Conservation (phyloP, 2,888 invertebrate species). For the Serripes groenlandicus region DNA sequence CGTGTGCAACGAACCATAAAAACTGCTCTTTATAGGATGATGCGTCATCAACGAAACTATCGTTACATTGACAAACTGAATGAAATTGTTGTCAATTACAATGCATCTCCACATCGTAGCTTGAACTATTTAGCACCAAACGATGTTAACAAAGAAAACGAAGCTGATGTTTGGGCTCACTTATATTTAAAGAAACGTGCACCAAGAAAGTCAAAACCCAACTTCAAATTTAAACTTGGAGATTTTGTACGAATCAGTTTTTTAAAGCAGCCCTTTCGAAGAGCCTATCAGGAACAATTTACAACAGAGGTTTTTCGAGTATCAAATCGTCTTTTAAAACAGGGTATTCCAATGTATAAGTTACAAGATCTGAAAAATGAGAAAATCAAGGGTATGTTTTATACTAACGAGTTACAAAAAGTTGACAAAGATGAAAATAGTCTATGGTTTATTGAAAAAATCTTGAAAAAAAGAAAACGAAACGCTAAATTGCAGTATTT, state of each 20-base stretch:
- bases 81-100: constrained; percentile 43
- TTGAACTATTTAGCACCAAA: constrained; percentile 43
- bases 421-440: constrained; percentile 52
- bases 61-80: constrained; percentile 49
- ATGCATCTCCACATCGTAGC: constrained; percentile 44
- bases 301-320: constrained; percentile 53
- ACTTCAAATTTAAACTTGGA: constrained; percentile 39
- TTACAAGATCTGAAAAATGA: constrained; percentile 23
- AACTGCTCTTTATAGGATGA: constrained; percentile 44
- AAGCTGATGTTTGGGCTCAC: constrained; percentile 57
- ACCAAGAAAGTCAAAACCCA: constrained; percentile 25
- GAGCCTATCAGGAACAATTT: constrained; percentile 61
- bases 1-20: constrained; percentile 32
- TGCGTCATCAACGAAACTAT: constrained; percentile 55
- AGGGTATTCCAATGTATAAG: constrained; percentile 44
- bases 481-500: constrained; percentile 29
- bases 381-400: constrained; percentile 31
- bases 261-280: constrained; percentile 52
- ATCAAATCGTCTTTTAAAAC: constrained; percentile 18
- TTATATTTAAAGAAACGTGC: constrained; percentile 47
- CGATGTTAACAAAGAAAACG: constrained; percentile 48
- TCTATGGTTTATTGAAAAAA: constrained; percentile 37
- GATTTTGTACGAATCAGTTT: constrained; percentile 54
- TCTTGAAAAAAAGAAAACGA: constrained; percentile 31
- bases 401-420: constrained; percentile 43